Percentiles rank a stretch among this genome's conserved stretches.
These are phyloP conservation scores for Anorthoa munda DNA, from an alignment of 2,888 invertebrate species.

Conservation along the genomic window DNA sequence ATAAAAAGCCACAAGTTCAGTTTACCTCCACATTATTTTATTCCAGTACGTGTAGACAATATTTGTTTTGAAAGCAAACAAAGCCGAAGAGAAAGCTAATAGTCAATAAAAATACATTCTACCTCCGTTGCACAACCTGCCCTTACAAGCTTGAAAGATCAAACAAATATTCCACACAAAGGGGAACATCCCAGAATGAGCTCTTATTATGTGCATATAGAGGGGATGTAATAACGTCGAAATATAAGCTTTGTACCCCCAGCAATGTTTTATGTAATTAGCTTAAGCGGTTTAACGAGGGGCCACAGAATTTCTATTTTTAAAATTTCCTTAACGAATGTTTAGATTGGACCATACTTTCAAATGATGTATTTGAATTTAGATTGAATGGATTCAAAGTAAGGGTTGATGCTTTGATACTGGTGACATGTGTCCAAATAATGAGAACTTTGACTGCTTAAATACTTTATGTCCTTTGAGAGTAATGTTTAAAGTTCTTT, in stretches of 20 bases:
- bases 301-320: constrained; percentile 81
- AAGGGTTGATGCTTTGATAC: constrained; percentile 79
- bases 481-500: constrained; percentile 66
- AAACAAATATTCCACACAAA: constrained; percentile 86
- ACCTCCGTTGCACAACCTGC: constrained; percentile 69
- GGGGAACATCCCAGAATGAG: constrained; percentile 82
- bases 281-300: constrained; percentile 88
- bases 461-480: constrained; percentile 70
- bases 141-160: constrained; percentile 83
- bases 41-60: constrained; percentile 41
- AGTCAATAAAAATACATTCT: constrained; percentile 65
- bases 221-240: constrained; percentile 77
- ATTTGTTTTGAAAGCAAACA: constrained; percentile 48
- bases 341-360: constrained; percentile 88
- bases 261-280: constrained; percentile 88
- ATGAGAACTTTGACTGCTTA: constrained; percentile 67
- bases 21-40: constrained; percentile 49
- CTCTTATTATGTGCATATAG: constrained; percentile 84
- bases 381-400: constrained; percentile 77
- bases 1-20: constrained; percentile 29
- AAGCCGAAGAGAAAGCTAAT: constrained; percentile 43
- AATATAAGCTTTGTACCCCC: constrained; percentile 79
- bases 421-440: constrained; percentile 88
- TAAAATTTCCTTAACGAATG: constrained; percentile 85
- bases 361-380: constrained; percentile 85